Evolutionary conservation across 35 echinoderm and acorn worm species (phyloP).

Genomic region (Heliocidaris erythrogramma): DNA sequence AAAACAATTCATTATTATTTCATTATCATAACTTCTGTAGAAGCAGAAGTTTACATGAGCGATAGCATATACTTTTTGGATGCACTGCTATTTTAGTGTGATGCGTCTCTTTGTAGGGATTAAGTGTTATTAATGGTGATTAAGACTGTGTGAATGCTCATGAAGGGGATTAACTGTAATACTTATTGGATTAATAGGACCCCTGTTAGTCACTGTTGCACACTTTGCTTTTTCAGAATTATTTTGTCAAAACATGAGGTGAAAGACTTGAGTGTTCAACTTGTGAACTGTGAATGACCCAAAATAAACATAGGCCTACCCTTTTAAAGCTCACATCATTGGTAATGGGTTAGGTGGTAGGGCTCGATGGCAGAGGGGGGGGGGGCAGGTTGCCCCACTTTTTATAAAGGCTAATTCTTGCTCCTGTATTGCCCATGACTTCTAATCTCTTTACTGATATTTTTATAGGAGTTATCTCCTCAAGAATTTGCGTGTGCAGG

Average conservation of each 20-base stretch:
- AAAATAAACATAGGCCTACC: background rate
- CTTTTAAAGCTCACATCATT: background rate
- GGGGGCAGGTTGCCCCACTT: no score
- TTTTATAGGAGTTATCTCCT: no score
- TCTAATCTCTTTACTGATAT: no score
- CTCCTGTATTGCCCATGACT: no score
- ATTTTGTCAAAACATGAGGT: background rate
- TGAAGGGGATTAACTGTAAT: slow-evolving; percentile 12
- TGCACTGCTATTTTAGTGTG: slow-evolving; percentile 26
- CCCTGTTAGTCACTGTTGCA: slow-evolving; percentile 4
- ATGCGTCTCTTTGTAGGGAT: slow-evolving; percentile 17
- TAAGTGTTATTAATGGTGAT: slow-evolving; percentile 45
- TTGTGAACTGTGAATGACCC: background rate
- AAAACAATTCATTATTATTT: background rate
- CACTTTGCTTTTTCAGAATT: background rate
- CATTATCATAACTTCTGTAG: background rate
- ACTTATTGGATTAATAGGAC: background rate
- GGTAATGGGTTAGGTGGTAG: background rate
- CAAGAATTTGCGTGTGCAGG: no score
- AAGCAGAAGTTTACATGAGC: background rate
- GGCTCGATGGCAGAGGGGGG: no score
- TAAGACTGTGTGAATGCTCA: slow-evolving; percentile 17
- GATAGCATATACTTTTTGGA: background rate
- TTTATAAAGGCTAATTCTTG: no score
- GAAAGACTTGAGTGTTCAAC: background rate